Percentiles rank a stretch among this genome's conserved stretches.
phyloP scores from a whole-genome alignment of 2,888 invertebrate species.

The Hypolimnas misippus region DNA sequence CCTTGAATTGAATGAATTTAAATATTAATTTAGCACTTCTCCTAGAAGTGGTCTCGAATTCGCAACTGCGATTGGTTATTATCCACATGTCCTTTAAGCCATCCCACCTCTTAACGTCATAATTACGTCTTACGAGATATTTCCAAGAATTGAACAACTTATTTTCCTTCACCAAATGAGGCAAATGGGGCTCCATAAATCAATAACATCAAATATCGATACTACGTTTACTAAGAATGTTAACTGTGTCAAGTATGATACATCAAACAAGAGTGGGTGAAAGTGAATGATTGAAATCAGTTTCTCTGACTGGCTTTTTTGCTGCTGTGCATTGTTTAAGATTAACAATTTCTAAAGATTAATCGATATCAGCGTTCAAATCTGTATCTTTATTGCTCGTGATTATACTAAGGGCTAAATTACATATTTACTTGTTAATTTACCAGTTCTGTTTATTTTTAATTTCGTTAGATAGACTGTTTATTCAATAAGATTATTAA shows the following conservation, averaged over 20 bases:
- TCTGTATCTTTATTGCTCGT: not conserved
- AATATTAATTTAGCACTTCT: not conserved
- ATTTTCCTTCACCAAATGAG: no score
- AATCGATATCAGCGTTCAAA: not conserved
- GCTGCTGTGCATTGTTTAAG: constrained; percentile 28
- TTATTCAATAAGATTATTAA: no score
- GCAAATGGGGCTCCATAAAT: not conserved
- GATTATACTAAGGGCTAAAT: not conserved
- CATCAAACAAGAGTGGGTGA: constrained; percentile 36
- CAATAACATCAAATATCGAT: constrained; percentile 3
- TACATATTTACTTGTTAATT: no score
- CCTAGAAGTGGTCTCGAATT: no score
- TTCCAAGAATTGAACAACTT: not conserved
- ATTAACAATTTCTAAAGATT: constrained; percentile 20
- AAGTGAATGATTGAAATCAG: constrained; percentile 39
- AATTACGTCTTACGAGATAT: no score
- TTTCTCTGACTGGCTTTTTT: constrained; percentile 38
- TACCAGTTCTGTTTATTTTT: no score
- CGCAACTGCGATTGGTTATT: no score
- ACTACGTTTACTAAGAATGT: not conserved
- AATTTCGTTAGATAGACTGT: no score
- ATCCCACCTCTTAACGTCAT: no score
- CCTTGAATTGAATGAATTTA: not conserved
- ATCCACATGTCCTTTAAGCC: not conserved
- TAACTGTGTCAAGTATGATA: constrained; percentile 38